Base-by-base conservation (phyloP, 1,140 invertebrate species). In the Lethrus apterus region DNA sequence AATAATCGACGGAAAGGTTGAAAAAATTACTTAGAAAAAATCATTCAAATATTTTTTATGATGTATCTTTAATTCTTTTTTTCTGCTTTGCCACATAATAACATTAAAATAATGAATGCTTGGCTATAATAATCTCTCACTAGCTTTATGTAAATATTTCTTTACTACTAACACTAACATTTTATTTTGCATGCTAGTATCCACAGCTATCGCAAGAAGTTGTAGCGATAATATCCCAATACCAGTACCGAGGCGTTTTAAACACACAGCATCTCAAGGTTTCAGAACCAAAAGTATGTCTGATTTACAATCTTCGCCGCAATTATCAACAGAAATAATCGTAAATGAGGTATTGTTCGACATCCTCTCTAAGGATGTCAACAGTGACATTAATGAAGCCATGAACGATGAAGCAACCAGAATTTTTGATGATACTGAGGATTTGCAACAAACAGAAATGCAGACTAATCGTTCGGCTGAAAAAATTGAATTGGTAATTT, bases 161-260 rank as follows among this genome's bases (percentile, higher is more conserved):
- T 30, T n/a, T n/a, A 44, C 40, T 48, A 51, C 50, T 60, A 60
- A 58, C 48, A 33, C 36, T 29, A 42, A 42, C 38, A 29, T 55
- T 54, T 57, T 56, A 40, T 61, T 63, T 62, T 64, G 60, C 60
- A 64, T 63, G 60, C 51, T 61, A 64, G 60, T 54, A 48, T 44
- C 50, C 33, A 33, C 30, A 49, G 57, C 45, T 44, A 44, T 43
- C 29, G 14, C 24, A 35, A 40, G 43, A 18, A 47, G 15, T 51
- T 38, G 23, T 23, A 52, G 48, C 14, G 30, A 43, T 55, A 56
- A 58, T 38, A 44, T 26, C 31, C 55, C 50, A 34, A 35, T 30
- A 54, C 46, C 52, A 54, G 42, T 49, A 58, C 55, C 52, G 36
- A 54, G 54, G 45, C 48, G 36, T 48, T 44, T 33, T 34, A 38